Evolutionary conservation across 1,140 invertebrate species (phyloP).

Genomic region (Orius insidiosus): DNA sequence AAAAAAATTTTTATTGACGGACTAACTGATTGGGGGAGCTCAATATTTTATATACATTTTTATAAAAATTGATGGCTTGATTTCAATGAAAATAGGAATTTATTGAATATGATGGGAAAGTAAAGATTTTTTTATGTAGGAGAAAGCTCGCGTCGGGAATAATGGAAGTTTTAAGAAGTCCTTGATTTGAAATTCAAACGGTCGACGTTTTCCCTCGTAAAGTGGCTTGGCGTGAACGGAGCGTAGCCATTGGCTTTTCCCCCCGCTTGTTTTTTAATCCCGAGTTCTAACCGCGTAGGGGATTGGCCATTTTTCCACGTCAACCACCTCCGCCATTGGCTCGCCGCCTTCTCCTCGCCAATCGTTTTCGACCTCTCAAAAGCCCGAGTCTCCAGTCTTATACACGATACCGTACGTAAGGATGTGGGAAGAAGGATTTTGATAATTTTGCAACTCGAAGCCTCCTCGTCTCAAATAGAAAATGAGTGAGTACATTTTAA

Average conservation of each 20-base stretch:
- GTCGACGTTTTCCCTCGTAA: too few relatives aligned
- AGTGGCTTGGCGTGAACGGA: not conserved
- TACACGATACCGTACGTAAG: slow-evolving; percentile 23
- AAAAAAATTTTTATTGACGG: too few relatives aligned
- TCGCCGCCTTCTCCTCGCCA: slow-evolving; percentile 30
- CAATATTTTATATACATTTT: too few relatives aligned
- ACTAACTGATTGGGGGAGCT: too few relatives aligned
- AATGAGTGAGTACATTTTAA: slow-evolving; percentile 21
- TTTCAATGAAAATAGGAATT: too few relatives aligned
- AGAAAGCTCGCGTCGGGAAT: too few relatives aligned
- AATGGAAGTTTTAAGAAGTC: too few relatives aligned
- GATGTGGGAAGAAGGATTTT: slow-evolving; percentile 24
- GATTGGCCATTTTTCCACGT: slow-evolving; percentile 37
- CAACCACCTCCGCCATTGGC: slow-evolving; percentile 20
- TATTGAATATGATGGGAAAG: too few relatives aligned
- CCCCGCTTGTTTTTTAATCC: slow-evolving; percentile 26
- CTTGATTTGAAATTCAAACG: too few relatives aligned
- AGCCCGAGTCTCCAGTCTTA: slow-evolving; percentile 21
- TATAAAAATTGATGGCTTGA: too few relatives aligned
- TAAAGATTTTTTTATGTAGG: too few relatives aligned
- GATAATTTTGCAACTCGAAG: slow-evolving; percentile 23
- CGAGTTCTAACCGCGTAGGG: slow-evolving; percentile 39
- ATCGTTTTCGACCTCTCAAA: slow-evolving; percentile 26
- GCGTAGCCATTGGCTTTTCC: slow-evolving; percentile 13
- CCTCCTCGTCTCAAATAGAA: slow-evolving; percentile 19